Percentiles rank a stretch among this genome's conserved stretches.
Conservation (phyloP, 2,888 invertebrate species). For the Operophtera brumata region DNA sequence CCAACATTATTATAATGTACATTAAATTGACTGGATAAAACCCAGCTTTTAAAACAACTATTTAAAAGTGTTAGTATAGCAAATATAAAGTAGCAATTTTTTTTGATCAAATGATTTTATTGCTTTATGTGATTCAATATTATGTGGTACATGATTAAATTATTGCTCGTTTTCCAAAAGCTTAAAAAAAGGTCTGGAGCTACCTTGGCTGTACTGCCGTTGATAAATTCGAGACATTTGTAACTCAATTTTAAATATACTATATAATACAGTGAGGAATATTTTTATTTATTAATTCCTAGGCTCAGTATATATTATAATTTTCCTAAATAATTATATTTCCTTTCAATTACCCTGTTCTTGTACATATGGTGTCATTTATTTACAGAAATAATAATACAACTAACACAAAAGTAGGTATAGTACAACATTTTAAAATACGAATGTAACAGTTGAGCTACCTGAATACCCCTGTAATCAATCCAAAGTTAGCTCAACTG, state of each 20-base stretch:
- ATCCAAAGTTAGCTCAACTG: too few relatives aligned
- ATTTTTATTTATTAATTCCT: conserved; percentile 44
- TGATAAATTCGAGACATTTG: conserved; percentile 72
- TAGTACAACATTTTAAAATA: too few relatives aligned
- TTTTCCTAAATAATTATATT: too few relatives aligned
- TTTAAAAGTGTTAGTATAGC: conserved; percentile 73
- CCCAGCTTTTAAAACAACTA: conserved; percentile 77
- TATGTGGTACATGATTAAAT: conserved; percentile 66
- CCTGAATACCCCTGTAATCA: too few relatives aligned
- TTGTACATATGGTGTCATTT: too few relatives aligned
- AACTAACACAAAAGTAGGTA: too few relatives aligned
- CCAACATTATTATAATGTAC: conserved; percentile 41
- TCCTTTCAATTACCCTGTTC: too few relatives aligned
- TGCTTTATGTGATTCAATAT: conserved; percentile 74
- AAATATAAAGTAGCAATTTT: conserved; percentile 73
- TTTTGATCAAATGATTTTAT: conserved; percentile 75
- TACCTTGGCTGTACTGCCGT: conserved; percentile 67
- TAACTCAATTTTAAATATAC: conserved; percentile 80
- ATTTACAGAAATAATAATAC: too few relatives aligned
- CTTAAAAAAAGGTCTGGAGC: conserved; percentile 59
- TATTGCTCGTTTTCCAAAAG: conserved; percentile 64
- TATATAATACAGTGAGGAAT: conserved; percentile 65
- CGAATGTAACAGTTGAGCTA: too few relatives aligned
- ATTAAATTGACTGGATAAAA: conserved; percentile 63
- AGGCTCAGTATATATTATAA: too few relatives aligned